Evolutionary conservation across 1,140 invertebrate species (phyloP), one percentile per base, ranked within the genome.

Genomic region (Drosophila mayri): DNA sequence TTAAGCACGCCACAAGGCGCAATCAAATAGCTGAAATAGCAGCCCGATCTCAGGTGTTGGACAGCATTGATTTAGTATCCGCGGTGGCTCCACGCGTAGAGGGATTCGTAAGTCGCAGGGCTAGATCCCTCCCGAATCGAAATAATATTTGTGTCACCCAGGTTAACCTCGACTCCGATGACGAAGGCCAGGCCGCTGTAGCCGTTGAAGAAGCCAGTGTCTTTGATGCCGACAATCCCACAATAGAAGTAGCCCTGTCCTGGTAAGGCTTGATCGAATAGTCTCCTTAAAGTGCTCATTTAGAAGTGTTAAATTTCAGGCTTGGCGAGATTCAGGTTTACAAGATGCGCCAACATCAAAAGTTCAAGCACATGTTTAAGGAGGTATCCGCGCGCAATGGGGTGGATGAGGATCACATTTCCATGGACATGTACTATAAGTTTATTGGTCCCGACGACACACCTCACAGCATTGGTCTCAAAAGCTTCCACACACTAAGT

Each of bases 161-260:
- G 80, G 41, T 92, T 9, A 79, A 77, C n/a, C 62, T 92, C 1
- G 76, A 92, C 30, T 92, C 90, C 1, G 90, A 92, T 58, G 81
- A 66, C 0, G 90, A 92, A 9, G 30, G 28, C 2, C 32, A 40
- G 12, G 9, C 11, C 1, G 12, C 41, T 6, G 14, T 14, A 6
- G 14, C 47, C 28, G 38, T 50, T 44, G 32, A 59, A 28, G 44
- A 47, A 2, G 6, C 20, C 7, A 40, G 50, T 35, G 52, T 8
- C 5, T 72, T 62, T 40, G 81, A 88, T 54, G 30, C 47, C 4
- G 91, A 88, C 28, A 92, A 92, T 74, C 87, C 79, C 4, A 57
- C 67, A 11, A 52, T 90, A 8, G 76, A 75, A 14, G 63, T 92
- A 2, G 87, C 76, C 25, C 52, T 92, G 1, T 81, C 54, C 38